Conservation (phyloP, 1,140 invertebrate genomes). For the Scaptomyza montana region DNA sequence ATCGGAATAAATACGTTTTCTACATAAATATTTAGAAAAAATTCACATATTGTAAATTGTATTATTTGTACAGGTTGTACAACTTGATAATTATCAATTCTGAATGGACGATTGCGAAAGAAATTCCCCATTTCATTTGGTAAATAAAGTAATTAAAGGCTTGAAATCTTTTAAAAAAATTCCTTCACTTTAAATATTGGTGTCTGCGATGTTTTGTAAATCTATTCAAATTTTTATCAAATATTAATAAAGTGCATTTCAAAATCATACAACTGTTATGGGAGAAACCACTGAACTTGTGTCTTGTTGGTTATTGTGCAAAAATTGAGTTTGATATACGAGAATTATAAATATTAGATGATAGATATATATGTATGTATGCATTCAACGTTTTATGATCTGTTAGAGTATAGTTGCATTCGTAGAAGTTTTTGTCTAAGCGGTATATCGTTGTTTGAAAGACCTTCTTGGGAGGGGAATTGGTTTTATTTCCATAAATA, state of each 20-base stretch:
- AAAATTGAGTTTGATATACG: conserved; percentile 10
- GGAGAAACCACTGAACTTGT: conserved; percentile 63
- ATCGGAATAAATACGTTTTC: conserved; percentile 33
- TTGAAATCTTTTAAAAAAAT: conserved; percentile 40
- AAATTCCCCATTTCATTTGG: conserved; percentile 50
- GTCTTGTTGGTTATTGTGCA: conserved; percentile 27
- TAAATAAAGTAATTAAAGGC: conserved; percentile 80
- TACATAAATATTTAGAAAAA: conserved; percentile 40
- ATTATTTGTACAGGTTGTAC: conserved; percentile 1
- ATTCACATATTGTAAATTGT: conserved; percentile 32
- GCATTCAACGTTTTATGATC: conserved; percentile 40
- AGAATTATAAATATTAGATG: conserved; percentile 19
- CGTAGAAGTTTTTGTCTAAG: conserved; percentile 49
- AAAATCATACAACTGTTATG: conserved; percentile 63
- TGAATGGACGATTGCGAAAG: conserved; percentile 53
- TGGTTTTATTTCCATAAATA: conserved; percentile 45
- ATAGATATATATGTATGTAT: not conserved
- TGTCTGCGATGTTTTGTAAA: conserved; percentile 67
- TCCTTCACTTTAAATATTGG: conserved; percentile 60
- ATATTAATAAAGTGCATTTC: conserved; percentile 50
- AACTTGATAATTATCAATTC: conserved; percentile 23
- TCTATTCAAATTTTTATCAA: conserved; percentile 20
- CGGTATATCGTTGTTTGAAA: conserved; percentile 76
- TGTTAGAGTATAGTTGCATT: conserved; percentile 39
- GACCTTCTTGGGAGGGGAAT: conserved; percentile 75